These are phyloP conservation scores for Phyllostomus hastatus DNA, from an alignment of 2,113 vertebrate genomes.

Conservation along the genomic window DNA sequence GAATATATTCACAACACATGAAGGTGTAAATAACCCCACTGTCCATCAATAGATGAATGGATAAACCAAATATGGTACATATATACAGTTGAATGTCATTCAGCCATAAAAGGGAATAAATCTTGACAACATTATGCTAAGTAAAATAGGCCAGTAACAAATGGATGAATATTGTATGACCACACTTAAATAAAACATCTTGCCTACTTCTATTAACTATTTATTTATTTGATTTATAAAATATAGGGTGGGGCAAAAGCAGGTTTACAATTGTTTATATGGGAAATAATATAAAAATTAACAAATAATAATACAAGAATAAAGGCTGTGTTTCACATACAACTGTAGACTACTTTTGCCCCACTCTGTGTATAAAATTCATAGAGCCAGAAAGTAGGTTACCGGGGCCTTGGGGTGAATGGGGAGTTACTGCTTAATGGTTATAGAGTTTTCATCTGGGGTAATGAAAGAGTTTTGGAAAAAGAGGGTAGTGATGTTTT, in stretches of 20 bases:
- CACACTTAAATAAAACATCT: background rate
- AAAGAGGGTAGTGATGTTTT: background rate
- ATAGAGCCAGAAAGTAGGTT: background rate
- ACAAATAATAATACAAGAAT: background rate
- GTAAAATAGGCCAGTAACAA: background rate
- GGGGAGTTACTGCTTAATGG: background rate
- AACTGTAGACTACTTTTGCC: background rate
- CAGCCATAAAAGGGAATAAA: background rate
- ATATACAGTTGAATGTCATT: background rate
- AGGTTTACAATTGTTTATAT: background rate
- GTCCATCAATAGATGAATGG: background rate
- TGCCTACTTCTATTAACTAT: background rate
- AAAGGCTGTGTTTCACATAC: background rate
- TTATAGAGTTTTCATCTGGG: background rate
- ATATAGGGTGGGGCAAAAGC: background rate
- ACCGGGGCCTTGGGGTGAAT: background rate
- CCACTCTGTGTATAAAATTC: background rate
- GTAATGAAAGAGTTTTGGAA: background rate
- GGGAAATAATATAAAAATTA: background rate
- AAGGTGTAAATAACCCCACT: background rate
- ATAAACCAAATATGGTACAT: background rate
- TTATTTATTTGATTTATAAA: background rate
- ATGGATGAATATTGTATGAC: background rate
- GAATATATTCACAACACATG: slow-evolving; percentile 10
- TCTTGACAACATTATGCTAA: background rate